A percentile compares a stretch with the other conserved stretches of the same genome.
Evolutionary conservation across 2,888 invertebrate species (phyloP).

Genomic region (Agrotis puta): DNA sequence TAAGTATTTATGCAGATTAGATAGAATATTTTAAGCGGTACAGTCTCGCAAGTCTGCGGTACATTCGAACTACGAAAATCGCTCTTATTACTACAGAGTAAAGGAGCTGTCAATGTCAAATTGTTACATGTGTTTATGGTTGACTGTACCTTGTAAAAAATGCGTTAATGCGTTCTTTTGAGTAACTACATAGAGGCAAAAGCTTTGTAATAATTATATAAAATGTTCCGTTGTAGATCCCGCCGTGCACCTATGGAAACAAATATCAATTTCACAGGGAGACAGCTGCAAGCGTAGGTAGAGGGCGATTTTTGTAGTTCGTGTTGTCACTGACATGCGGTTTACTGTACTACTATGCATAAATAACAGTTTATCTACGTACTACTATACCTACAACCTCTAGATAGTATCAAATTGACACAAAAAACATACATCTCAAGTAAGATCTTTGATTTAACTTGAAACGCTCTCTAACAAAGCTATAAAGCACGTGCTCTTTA

Average conservation of each 20-base stretch:
- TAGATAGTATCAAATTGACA: too few species aligned
- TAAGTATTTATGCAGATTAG: constrained; percentile 20
- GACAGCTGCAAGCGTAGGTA: not conserved
- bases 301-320: not conserved
- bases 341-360: not conserved
- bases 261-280: constrained; percentile 7
- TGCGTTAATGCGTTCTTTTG: too few species aligned
- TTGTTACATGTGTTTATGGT: not conserved
- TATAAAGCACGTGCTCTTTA: constrained; percentile 45
- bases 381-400: too few species aligned
- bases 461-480: constrained; percentile 24
- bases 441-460: not conserved
- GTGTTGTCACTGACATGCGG: not conserved
- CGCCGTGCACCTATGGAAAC: not conserved
- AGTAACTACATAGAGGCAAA: not conserved
- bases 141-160: not conserved
- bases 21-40: constrained; percentile 25
- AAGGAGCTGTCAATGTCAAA: not conserved
- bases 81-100: not conserved
- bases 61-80: constrained; percentile 1
- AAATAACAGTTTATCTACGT: too few species aligned
- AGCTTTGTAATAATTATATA: too few species aligned
- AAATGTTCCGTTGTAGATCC: too few species aligned
- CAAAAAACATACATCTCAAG: not conserved
- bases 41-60: not conserved